phyloP scores from a whole-genome alignment of 2,113 vertebrate species.

The Noctilio leporinus region DNA sequence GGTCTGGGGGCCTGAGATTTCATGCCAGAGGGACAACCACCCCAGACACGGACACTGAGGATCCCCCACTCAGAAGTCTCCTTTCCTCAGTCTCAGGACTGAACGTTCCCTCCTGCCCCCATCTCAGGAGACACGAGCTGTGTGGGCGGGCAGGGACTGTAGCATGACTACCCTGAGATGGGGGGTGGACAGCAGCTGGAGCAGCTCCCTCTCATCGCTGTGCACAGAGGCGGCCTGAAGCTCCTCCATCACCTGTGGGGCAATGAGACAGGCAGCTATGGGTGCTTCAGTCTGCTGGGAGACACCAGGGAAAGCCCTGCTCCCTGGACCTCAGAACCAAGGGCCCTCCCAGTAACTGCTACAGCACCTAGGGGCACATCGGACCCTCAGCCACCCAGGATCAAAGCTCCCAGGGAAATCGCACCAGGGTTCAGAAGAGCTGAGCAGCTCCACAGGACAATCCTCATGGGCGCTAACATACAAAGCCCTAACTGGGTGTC shows the following conservation, averaged over 20 bases:
- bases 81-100: neutral
- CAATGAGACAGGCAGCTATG: neutral
- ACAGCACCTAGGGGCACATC: neutral
- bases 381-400: neutral
- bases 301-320: neutral
- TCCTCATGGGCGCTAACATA: neutral
- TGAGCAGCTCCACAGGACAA: neutral
- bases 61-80: neutral
- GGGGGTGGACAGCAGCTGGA: slow-evolving; percentile 89
- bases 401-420: neutral
- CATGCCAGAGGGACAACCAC: neutral
- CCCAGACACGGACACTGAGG: neutral
- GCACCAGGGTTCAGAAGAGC: neutral
- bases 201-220: slow-evolving; percentile 87
- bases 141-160: neutral
- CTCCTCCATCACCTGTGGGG: slow-evolving; percentile 88
- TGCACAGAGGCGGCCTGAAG: slow-evolving; percentile 86
- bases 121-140: neutral
- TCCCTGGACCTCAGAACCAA: neutral
- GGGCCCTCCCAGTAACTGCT: neutral
- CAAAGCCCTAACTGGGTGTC: neutral
- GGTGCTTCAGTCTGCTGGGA: neutral
- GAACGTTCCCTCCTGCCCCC: neutral
- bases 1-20: neutral
- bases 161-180: slow-evolving; percentile 88